phyloP scores from a whole-genome alignment of 2,113 vertebrate genomes.

The Hippocampus abdominalis region DNA sequence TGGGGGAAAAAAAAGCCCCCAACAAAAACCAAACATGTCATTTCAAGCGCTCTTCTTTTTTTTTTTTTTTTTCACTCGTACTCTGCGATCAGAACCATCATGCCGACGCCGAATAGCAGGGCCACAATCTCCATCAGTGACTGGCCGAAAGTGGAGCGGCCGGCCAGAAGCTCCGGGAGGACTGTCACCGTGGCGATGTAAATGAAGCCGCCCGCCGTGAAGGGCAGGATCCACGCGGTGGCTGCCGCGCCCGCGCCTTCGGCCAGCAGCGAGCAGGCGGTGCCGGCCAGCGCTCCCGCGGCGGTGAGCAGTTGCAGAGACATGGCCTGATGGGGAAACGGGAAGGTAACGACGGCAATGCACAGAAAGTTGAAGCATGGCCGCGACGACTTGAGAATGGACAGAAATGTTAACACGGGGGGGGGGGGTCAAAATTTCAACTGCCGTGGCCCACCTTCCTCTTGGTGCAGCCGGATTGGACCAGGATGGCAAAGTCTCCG shows the following conservation, averaged over 20 bases:
- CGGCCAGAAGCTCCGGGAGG: conserved; percentile 83
- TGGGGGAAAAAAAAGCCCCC: neutral
- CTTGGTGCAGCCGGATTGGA: conserved; percentile 91
- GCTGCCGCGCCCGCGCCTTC: conserved; percentile 82
- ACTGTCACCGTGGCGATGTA: conserved; percentile 90
- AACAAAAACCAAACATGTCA: neutral
- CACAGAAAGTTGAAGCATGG: neutral
- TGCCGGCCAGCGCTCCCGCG: conserved; percentile 83
- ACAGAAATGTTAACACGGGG: neutral
- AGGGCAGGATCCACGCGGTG: conserved; percentile 87
- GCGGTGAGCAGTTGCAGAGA: conserved; percentile 87
- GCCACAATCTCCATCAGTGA: conserved; percentile 84
- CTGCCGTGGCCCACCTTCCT: conserved; percentile 70
- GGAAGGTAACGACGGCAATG: neutral
- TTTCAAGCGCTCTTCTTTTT: neutral
- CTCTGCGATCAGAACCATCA: conserved; percentile 90
- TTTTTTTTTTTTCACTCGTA: conserved; percentile 71
- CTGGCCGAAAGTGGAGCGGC: conserved; percentile 77
- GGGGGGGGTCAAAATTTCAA: neutral
- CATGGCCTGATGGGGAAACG: conserved; percentile 77
- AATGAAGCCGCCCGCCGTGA: conserved; percentile 89
- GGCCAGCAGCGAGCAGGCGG: conserved; percentile 82
- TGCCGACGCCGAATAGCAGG: conserved; percentile 80
- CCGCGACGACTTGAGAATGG: too few relatives aligned
- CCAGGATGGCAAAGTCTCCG: conserved; percentile 91